phyloP scores from a whole-genome alignment of 2,113 vertebrate genomes.

The Cavia porcellus region DNA sequence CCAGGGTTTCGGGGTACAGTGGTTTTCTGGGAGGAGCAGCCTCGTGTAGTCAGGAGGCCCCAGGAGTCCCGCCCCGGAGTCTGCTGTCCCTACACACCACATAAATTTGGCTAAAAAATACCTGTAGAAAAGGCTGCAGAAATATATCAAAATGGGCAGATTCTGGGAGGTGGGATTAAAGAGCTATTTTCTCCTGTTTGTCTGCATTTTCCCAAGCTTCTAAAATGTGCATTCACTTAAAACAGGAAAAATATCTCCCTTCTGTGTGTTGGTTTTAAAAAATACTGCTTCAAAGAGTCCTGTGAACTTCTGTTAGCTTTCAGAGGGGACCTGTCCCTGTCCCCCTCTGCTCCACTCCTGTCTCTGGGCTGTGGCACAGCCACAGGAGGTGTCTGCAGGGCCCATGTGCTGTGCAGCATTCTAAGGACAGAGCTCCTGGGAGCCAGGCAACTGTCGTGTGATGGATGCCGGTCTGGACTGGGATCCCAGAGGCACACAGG shows the following conservation, averaged over 20 bases:
- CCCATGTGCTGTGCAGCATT: not conserved
- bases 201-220: slow-evolving; percentile 9
- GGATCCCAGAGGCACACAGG: not conserved
- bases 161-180: not conserved
- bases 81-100: accelerated
- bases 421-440: not conserved
- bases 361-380: not conserved
- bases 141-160: not conserved
- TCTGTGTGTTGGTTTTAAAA: slow-evolving; percentile 20
- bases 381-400: not conserved
- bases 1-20: not conserved
- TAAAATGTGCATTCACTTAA: slow-evolving; percentile 17
- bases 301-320: not conserved
- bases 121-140: not conserved
- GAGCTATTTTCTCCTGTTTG: not conserved
- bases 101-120: not conserved
- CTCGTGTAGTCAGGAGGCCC: not conserved
- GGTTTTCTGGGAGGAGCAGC: not conserved
- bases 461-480: not conserved
- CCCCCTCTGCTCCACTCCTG: not conserved
- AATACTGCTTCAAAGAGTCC: not conserved
- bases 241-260: slow-evolving; percentile 56
- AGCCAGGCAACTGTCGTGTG: accelerated
- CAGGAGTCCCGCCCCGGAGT: not conserved
- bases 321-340: not conserved